Evolutionary conservation across 2,888 invertebrate genomes (phyloP).

Genomic region (Drosophila eohydei): DNA sequence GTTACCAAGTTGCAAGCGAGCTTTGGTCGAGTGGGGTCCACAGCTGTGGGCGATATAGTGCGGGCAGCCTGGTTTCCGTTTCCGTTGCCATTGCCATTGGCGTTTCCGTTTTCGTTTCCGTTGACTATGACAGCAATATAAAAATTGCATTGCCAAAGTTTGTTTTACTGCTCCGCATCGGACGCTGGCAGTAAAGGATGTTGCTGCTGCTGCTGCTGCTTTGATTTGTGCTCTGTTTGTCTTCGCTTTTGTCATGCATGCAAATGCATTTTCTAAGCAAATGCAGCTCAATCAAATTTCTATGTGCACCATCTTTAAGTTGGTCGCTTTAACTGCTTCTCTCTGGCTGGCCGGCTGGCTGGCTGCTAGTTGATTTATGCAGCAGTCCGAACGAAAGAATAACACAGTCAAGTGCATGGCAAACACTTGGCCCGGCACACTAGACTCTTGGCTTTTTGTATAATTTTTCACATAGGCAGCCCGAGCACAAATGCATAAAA

Average conservation of each 20-base stretch:
- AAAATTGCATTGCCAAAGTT: slow-evolving; percentile 56
- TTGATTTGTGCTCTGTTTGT: slow-evolving; percentile 50
- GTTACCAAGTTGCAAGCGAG: slow-evolving; percentile 56
- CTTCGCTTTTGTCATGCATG: slow-evolving; percentile 49
- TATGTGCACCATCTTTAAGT: slow-evolving; percentile 60
- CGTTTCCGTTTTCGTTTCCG: slow-evolving; percentile 58
- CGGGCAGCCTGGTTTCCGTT: slow-evolving; percentile 60
- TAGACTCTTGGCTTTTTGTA: slow-evolving; percentile 64
- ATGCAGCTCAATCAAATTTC: slow-evolving; percentile 67
- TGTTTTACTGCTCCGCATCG: slow-evolving; percentile 59
- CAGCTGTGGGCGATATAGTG: slow-evolving; percentile 33
- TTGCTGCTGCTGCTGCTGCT: slow-evolving; percentile 47
- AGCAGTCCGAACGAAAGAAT: slow-evolving; percentile 63
- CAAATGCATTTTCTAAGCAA: slow-evolving; percentile 41
- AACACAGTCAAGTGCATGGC: slow-evolving; percentile 80
- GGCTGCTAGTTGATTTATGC: slow-evolving; percentile 70
- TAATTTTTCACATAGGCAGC: slow-evolving; percentile 79
- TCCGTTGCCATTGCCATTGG: slow-evolving; percentile 41
- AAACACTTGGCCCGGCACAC: slow-evolving; percentile 68
- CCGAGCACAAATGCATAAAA: slow-evolving; percentile 77
- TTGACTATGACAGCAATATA: slow-evolving; percentile 62
- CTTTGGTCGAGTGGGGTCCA: slow-evolving; percentile 24
- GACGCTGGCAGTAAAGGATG: slow-evolving; percentile 38
- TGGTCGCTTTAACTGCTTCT: slow-evolving; percentile 48
- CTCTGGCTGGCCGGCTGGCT: neutral